phyloP scores from a whole-genome alignment of 2,888 invertebrate genomes.

The Chrysolina americana region DNA sequence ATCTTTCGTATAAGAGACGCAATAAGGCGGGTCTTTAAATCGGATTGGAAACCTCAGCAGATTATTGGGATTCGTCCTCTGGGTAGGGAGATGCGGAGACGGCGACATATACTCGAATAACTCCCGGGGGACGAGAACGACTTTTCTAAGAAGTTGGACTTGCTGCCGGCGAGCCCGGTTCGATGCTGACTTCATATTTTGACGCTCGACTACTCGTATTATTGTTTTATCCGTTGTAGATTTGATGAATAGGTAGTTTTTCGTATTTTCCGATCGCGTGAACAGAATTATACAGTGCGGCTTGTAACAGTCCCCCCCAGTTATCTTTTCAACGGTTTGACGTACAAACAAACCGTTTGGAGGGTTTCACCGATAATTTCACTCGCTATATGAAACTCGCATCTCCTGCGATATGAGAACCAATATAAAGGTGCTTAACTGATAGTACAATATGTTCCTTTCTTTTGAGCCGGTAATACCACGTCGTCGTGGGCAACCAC shows the following conservation, averaged over 20 bases:
- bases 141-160: conserved; percentile 45
- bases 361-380: too few species aligned
- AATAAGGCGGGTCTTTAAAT: conserved; percentile 64
- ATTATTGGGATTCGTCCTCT: conserved; percentile 64
- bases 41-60: conserved; percentile 66
- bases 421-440: too few species aligned
- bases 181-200: conserved; percentile 51
- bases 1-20: conserved; percentile 59
- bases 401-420: too few species aligned
- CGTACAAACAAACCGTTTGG: too few species aligned
- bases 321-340: too few species aligned
- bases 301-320: too few species aligned
- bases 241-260: background rate
- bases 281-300: too few species aligned
- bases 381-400: too few species aligned
- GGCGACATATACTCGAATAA: conserved; percentile 59
- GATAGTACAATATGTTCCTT: too few species aligned
- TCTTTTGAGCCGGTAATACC: too few species aligned
- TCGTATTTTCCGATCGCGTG: background rate
- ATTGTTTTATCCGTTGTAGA: conserved; percentile 40
- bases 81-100: conserved; percentile 56
- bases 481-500: too few species aligned
- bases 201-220: conserved; percentile 44
- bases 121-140: conserved; percentile 56
- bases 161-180: conserved; percentile 37